phyloP scores from a whole-genome alignment of 2,797 vertebrate species.

The Bovichtus diacanthus region DNA sequence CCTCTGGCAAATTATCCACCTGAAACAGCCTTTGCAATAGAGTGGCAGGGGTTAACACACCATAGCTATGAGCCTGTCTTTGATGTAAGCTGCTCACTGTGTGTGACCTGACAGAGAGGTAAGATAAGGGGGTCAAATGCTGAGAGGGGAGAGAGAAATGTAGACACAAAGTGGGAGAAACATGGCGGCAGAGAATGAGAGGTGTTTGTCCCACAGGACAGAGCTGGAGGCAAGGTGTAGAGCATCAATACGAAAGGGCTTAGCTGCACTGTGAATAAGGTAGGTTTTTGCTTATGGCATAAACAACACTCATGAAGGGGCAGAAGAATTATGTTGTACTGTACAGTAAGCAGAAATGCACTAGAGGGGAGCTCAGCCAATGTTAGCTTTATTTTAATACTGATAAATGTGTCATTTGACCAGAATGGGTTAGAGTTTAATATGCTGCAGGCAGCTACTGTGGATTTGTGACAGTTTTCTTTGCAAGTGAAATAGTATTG shows the following conservation, averaged over 20 bases:
- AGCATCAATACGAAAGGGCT: slow-evolving; percentile 63
- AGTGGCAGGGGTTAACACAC: slow-evolving; percentile 74
- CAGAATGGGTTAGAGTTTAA: background rate
- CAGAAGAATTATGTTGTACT: slow-evolving; percentile 31
- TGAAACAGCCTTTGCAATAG: slow-evolving; percentile 69
- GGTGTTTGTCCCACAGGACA: slow-evolving; percentile 64
- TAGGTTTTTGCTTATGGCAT: slow-evolving; percentile 44
- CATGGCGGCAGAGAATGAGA: slow-evolving; percentile 41
- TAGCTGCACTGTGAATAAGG: slow-evolving; percentile 39
- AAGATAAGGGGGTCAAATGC: slow-evolving; percentile 60
- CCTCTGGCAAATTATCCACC: slow-evolving; percentile 68
- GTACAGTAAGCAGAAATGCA: slow-evolving; percentile 22
- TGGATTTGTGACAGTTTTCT: background rate
- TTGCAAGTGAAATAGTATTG: slow-evolving; percentile 7
- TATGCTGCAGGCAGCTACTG: background rate
- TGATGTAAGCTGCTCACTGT: slow-evolving; percentile 75
- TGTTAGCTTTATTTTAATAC: slow-evolving; percentile 30
- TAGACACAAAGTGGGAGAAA: slow-evolving; percentile 54
- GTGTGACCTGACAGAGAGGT: slow-evolving; percentile 53
- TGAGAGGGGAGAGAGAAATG: slow-evolving; percentile 61
- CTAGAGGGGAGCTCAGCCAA: slow-evolving; percentile 24
- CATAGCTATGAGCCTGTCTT: slow-evolving; percentile 75
- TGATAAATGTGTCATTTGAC: slow-evolving; percentile 29
- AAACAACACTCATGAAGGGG: slow-evolving; percentile 41
- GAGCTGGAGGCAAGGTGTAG: slow-evolving; percentile 53